phyloP scores from a whole-genome alignment of 30 jellyfish, hydroid and myxozoan species.

The Morbakka virulenta region DNA sequence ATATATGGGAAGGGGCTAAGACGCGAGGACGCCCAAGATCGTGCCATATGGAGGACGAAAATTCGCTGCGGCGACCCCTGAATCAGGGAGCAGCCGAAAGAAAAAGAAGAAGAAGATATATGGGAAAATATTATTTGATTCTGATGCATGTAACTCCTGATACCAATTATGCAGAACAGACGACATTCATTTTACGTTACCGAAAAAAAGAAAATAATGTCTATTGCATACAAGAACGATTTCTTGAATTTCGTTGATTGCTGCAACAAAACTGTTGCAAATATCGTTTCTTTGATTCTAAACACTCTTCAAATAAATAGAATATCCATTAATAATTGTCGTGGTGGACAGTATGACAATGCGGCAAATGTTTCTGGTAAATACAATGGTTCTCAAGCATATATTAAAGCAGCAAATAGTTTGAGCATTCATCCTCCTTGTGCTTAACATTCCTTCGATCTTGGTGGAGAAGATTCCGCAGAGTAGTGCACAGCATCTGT shows the following conservation, averaged over 20 bases:
- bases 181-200: background rate
- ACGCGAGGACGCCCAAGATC: no score
- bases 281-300: background rate
- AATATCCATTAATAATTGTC: background rate
- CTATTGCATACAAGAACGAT: background rate
- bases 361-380: slow-evolving; percentile 16
- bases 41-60: no score
- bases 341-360: slow-evolving; percentile 14
- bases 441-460: slow-evolving; percentile 3
- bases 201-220: background rate
- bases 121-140: background rate
- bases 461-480: slow-evolving; percentile 15
- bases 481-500: background rate
- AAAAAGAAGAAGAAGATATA: no score
- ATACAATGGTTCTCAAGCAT: background rate
- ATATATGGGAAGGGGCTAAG: no score
- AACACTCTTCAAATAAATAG: background rate
- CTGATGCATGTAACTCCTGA: background rate
- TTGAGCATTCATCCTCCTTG: background rate
- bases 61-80: no score
- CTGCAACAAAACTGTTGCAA: background rate
- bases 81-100: no score
- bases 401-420: slow-evolving; percentile 1
- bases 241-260: background rate
- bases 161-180: background rate